Conservation (phyloP, 2,113 vertebrate genomes). For the Falcunculus frontatus region DNA sequence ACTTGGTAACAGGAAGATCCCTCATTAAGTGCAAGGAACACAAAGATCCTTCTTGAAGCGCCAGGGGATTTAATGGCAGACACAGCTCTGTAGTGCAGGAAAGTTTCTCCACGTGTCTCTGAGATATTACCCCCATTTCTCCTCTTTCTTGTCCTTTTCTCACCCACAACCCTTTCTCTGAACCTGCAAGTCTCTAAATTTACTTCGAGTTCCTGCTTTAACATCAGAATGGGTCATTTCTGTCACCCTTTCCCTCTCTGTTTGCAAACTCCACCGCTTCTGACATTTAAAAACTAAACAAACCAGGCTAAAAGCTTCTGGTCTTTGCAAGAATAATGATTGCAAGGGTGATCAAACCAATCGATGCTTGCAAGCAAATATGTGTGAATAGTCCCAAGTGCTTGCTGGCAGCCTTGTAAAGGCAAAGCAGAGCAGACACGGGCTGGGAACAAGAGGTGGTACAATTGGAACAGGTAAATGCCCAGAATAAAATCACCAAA, state of each 20-base stretch:
- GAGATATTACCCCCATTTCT: background rate
- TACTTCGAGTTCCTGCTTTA: background rate
- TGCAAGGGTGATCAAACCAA: background rate
- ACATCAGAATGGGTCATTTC: background rate
- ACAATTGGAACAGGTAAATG: background rate
- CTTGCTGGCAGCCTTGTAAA: background rate
- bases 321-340: background rate
- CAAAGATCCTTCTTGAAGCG: background rate
- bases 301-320: background rate
- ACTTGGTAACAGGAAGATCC: background rate
- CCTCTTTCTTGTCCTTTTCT: background rate
- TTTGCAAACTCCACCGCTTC: background rate
- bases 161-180: background rate
- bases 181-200: background rate
- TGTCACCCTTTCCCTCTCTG: background rate
- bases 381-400: background rate
- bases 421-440: background rate
- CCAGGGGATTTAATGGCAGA: background rate
- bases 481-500: background rate
- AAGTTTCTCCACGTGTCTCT: fast-evolving
- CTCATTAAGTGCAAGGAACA: background rate
- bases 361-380: background rate
- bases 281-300: constrained; percentile 10
- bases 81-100: background rate
- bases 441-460: background rate